Percentiles rank a stretch among this genome's conserved stretches.
phyloP scores from a whole-genome alignment of 2,888 invertebrate genomes.

The Stegophylla sp. region DNA sequence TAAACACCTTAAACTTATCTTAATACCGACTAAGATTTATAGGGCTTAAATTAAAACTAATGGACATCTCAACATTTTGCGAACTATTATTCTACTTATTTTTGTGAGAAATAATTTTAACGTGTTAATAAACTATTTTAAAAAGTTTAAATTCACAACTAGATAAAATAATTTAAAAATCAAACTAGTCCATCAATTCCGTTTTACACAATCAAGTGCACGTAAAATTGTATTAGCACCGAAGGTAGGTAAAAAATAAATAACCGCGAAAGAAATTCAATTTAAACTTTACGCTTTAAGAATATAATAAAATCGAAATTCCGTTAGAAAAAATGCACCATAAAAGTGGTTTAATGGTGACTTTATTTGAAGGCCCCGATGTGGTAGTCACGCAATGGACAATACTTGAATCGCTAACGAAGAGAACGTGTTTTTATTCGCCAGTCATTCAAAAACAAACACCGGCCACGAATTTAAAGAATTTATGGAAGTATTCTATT shows the following conservation, averaged over 20 bases:
- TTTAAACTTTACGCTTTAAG: neutral
- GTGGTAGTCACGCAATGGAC: constrained; percentile 13
- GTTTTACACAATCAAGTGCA: neutral
- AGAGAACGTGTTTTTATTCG: constrained; percentile 26
- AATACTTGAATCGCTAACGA: constrained; percentile 48
- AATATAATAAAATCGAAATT: constrained; percentile 1
- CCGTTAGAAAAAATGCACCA: constrained; percentile 7
- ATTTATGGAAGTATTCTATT: constrained; percentile 47
- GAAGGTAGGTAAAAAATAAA: too few relatives aligned
- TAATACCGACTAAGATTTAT: constrained; percentile 16
- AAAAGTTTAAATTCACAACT: neutral
- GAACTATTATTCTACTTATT: too few relatives aligned
- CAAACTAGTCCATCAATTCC: neutral
- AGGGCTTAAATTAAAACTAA: constrained; percentile 26
- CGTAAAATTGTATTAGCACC: neutral
- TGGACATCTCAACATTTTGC: neutral
- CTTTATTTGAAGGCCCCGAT: constrained; percentile 8
- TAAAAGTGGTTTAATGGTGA: constrained; percentile 23
- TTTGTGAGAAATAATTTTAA: neutral
- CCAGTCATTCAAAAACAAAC: constrained; percentile 33
- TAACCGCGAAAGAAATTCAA: neutral
- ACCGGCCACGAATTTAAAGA: constrained; percentile 49
- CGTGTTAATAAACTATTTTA: neutral
- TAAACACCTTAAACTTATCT: constrained; percentile 4
- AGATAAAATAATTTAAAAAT: neutral